Conservation (phyloP, 37 sponge, comb jelly and placozoan genomes). For the Trichoplax adhaerens region DNA sequence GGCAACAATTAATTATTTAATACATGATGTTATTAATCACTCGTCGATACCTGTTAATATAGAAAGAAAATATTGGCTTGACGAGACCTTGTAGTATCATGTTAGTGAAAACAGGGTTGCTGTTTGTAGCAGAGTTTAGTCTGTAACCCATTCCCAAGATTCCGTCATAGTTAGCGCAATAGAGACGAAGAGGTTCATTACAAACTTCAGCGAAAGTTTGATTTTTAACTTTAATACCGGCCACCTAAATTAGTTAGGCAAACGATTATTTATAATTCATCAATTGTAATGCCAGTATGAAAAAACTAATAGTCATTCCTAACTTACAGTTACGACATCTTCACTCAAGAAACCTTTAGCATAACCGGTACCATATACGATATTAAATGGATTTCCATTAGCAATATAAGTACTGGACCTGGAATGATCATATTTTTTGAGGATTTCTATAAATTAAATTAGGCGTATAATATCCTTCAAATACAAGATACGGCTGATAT, state of each 20-base stretch:
- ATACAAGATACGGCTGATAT: too few relatives aligned
- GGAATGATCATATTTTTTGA: constrained; percentile 22
- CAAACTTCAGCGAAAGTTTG: constrained; percentile 75
- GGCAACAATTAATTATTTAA: neutral
- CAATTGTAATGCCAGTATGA: too few relatives aligned
- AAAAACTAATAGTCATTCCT: neutral
- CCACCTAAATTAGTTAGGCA: constrained; percentile 22
- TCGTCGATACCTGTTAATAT: constrained; percentile 13
- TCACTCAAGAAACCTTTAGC: constrained; percentile 63
- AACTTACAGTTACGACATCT: constrained; percentile 55
- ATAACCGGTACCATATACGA: constrained; percentile 69
- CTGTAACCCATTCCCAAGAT: constrained; percentile 24
- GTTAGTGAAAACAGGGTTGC: constrained; percentile 25
- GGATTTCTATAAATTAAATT: constrained; percentile 3
- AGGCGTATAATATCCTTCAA: too few relatives aligned
- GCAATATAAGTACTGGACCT: constrained; percentile 37
- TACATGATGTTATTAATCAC: neutral
- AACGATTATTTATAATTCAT: too few relatives aligned
- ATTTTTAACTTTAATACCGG: constrained; percentile 40
- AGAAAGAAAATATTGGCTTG: constrained; percentile 25
- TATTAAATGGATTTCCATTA: constrained; percentile 64
- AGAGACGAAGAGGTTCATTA: constrained; percentile 56
- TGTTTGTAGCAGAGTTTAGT: constrained; percentile 18
- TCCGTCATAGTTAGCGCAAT: constrained; percentile 88
- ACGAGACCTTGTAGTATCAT: constrained; percentile 24